Percentiles rank a stretch among this genome's conserved stretches.
Evolutionary conservation across 2,888 invertebrate genomes (phyloP).

Genomic region (Quadroppia sp.): DNA sequence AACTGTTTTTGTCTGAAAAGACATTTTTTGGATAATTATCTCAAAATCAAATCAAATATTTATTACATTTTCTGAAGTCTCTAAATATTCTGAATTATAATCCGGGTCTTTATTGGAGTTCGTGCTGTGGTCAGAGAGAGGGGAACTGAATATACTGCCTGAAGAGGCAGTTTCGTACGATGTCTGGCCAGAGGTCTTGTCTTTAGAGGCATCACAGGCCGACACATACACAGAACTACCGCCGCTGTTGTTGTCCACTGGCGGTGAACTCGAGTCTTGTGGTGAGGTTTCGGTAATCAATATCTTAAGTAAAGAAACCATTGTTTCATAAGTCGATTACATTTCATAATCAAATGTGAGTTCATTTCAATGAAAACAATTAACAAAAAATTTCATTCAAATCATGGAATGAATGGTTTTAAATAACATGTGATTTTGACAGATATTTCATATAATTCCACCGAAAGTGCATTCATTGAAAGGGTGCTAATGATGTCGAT

Average conservation of each 20-base stretch:
- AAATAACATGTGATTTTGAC: too few species aligned
- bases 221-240: constrained; percentile 23
- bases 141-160: constrained; percentile 34
- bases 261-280: constrained; percentile 3
- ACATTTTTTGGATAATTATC: not conserved
- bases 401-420: too few species aligned
- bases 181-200: constrained; percentile 22
- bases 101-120: not conserved
- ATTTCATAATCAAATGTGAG: too few species aligned
- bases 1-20: not conserved
- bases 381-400: too few species aligned
- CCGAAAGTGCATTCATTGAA: too few species aligned
- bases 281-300: not conserved
- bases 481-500: too few species aligned
- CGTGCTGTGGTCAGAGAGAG: constrained; percentile 6
- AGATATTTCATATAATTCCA: too few species aligned
- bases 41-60: not conserved
- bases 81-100: not conserved
- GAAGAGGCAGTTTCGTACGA: constrained; percentile 5
- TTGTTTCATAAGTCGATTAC: too few species aligned
- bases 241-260: constrained; percentile 24
- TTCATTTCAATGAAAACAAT: too few species aligned
- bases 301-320: too few species aligned
- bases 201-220: not conserved
- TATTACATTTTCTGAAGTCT: not conserved